Percentiles rank a stretch among this genome's conserved stretches.
Conservation (phyloP, 2,113 vertebrate genomes). For the Passer montanus region DNA sequence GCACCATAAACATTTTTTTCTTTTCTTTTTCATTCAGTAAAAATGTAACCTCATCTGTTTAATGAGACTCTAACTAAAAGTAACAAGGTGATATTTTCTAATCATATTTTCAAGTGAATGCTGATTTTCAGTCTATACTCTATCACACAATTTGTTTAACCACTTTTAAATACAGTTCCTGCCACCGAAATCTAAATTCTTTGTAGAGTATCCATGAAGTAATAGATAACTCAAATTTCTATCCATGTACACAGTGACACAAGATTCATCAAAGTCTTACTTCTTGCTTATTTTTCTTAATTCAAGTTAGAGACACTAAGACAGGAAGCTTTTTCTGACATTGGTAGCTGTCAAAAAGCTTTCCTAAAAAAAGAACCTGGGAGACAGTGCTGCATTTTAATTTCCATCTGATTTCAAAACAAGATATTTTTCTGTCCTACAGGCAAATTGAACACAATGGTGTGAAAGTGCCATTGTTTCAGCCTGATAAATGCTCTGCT, state of each 20-base stretch:
- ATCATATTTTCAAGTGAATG: neutral
- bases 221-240: neutral
- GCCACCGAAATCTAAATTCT: neutral
- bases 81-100: neutral
- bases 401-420: constrained; percentile 65
- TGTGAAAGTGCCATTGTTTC: constrained; percentile 15
- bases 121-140: neutral
- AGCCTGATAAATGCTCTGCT: neutral
- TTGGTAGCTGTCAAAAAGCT: constrained; percentile 52
- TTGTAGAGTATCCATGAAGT: neutral
- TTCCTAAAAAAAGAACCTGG: constrained; percentile 48
- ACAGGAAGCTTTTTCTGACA: constrained; percentile 54
- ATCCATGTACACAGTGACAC: neutral
- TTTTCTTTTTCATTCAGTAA: neutral
- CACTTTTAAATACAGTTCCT: neutral
- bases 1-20: rapidly evolving
- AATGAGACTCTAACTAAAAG: neutral
- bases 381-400: constrained; percentile 59
- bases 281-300: constrained; percentile 35
- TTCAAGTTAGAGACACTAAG: constrained; percentile 25
- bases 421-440: constrained; percentile 44
- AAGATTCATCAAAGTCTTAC: constrained; percentile 44
- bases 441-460: neutral
- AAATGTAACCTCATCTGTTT: neutral
- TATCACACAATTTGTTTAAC: neutral